phyloP scores from a whole-genome alignment of 2,113 vertebrate genomes.

The Anhinga anhinga region DNA sequence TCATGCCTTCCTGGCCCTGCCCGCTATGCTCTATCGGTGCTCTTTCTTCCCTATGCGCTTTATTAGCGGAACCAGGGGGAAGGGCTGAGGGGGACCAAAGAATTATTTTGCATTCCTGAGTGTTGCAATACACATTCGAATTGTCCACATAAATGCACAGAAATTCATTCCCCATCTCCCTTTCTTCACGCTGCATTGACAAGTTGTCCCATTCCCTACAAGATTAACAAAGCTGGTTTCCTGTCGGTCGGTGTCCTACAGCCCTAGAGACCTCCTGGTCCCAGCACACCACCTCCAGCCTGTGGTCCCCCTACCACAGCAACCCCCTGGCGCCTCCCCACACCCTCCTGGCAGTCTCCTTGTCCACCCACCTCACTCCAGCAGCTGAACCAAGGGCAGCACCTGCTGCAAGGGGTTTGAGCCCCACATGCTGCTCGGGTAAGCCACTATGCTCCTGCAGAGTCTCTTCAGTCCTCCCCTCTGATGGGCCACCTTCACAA shows the following conservation, averaged over 20 bases:
- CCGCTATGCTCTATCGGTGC: neutral
- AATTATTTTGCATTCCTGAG: neutral
- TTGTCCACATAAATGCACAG: neutral
- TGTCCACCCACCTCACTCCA: neutral
- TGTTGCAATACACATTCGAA: neutral
- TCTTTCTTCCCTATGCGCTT: neutral
- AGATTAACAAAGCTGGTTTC: neutral
- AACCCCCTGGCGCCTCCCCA: neutral
- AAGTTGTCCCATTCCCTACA: neutral
- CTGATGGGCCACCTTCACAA: rapidly evolving
- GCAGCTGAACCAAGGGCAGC: neutral
- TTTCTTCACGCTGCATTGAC: neutral
- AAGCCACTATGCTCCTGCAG: neutral
- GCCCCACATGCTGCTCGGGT: rapidly evolving
- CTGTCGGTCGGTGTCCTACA: neutral
- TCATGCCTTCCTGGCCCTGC: too few relatives aligned
- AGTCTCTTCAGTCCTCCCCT: neutral
- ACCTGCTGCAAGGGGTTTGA: neutral
- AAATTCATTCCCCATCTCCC: neutral
- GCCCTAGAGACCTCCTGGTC: neutral
- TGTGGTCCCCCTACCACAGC: too few relatives aligned
- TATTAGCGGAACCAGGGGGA: neutral
- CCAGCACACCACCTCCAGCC: neutral
- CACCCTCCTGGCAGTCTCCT: neutral
- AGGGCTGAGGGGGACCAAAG: neutral